Percentiles rank a stretch among this genome's conserved stretches.
These are phyloP conservation scores for Drosophila rhopaloa DNA, from an alignment of 1,140 invertebrate species.

Conservation along the genomic window DNA sequence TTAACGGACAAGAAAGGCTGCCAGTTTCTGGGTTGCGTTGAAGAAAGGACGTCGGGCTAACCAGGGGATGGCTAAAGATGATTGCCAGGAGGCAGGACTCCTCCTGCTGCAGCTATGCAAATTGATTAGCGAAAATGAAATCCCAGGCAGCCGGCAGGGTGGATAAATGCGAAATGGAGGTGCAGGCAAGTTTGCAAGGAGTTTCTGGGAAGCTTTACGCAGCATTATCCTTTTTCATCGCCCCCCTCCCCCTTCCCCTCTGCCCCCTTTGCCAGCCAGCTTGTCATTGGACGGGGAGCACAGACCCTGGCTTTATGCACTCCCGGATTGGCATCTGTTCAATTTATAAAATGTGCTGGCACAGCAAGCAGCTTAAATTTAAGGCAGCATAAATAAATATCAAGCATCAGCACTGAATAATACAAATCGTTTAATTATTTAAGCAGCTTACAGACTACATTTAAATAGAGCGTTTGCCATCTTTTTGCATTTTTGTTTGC, in stretches of 20 bases:
- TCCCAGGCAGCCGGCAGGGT: constrained; percentile 7
- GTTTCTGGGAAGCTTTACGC: constrained; percentile 2
- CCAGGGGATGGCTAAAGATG: constrained; percentile 10
- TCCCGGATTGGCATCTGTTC: constrained; percentile 8
- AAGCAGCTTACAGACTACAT: neutral
- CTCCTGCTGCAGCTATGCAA: constrained; percentile 24
- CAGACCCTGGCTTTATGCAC: neutral
- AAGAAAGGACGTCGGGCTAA: neutral
- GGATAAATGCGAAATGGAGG: constrained; percentile 3
- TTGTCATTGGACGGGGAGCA: constrained; percentile 11
- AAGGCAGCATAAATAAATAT: constrained; percentile 1
- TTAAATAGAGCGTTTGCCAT: neutral
- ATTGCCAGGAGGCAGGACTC: constrained; percentile 3
- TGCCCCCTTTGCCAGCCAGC: neutral
- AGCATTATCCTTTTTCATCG: constrained; percentile 19
- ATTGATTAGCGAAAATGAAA: constrained; percentile 43
- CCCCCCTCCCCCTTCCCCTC: too few relatives aligned
- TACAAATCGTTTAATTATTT: constrained; percentile 1
- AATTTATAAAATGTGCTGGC: constrained; percentile 14
- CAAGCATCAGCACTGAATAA: constrained; percentile 1
- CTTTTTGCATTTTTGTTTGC: neutral
- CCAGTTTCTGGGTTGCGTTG: constrained; percentile 3
- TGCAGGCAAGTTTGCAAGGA: neutral
- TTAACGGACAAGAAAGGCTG: constrained; percentile 26
- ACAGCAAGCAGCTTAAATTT: neutral